Evolutionary conservation across 2,113 vertebrate genomes (phyloP), one percentile per base, ranked within the genome.

Genomic region (Athene cunicularia): DNA sequence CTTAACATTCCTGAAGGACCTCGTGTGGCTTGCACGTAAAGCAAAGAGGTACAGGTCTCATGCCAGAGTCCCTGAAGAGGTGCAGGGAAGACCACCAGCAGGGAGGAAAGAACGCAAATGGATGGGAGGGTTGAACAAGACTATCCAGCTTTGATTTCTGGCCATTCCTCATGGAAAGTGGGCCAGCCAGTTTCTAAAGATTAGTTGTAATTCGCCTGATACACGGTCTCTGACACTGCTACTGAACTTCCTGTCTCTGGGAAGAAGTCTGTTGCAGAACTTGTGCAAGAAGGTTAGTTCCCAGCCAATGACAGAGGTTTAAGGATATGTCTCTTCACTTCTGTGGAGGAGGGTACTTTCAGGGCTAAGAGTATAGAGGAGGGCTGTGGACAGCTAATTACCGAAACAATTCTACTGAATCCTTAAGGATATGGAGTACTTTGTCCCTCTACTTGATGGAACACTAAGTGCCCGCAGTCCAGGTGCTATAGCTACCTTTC

Each of bases 51-150:
- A 13, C 71, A 32, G 30, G 67, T 50, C 45, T 62, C 50, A 7
- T 3, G 17, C 27, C 63, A 41, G 41, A 43, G 62, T 24, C 16
- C 8, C 49, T 56, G 33, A 26, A 49, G 53, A 75, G 30, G 35
- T 0, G 2, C 0, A 8, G 45, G 27, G 23, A 93, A 73, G 53
- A 68, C 28, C 24, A 28, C 15, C 2, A 4, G 14, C 0, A 22
- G 39, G 22, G 28, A 86, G n/a, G 1, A 15, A 47, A 82, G 86
- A 33, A 26, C 2, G 4, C 32, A 55, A 30, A 64, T 1, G n/a
- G 79, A 75, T 63, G 52, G 66, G 56, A 63, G 15, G 82, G 59
- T 52, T 74, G 60, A 79, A 33, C 33, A n/a, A 5, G 53, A 3
- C 14, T 5, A 4, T 4, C 33, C 14, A 41, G 72, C 39, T 68